phyloP scores from a whole-genome alignment of 2,113 vertebrate genomes.

The Dinomys branickii region DNA sequence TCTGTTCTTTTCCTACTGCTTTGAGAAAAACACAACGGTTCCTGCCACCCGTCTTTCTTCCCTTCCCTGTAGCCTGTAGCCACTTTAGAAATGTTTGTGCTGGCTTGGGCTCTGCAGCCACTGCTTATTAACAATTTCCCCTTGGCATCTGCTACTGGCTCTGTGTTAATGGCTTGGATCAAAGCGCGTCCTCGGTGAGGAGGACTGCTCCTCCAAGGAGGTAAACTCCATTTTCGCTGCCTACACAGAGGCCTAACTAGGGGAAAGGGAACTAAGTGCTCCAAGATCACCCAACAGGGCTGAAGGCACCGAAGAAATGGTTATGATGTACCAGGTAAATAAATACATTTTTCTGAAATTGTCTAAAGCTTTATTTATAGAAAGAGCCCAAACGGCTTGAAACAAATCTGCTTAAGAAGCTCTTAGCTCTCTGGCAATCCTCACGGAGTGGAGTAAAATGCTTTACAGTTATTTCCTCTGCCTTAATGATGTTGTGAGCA shows the following conservation, averaged over 20 bases:
- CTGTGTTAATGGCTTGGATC: slow-evolving; percentile 14
- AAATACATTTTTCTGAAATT: slow-evolving; percentile 48
- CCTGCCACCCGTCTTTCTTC: neutral
- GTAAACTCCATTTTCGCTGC: neutral
- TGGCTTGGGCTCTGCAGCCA: neutral
- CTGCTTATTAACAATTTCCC: slow-evolving; percentile 67
- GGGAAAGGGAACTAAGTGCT: slow-evolving; percentile 54
- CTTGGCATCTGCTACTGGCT: slow-evolving; percentile 3
- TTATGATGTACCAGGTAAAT: slow-evolving; percentile 63
- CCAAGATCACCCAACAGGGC: slow-evolving; percentile 48
- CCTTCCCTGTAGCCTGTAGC: slow-evolving; percentile 21
- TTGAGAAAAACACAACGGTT: neutral
- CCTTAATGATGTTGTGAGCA: neutral
- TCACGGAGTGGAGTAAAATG: neutral
- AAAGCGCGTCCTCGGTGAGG: neutral
- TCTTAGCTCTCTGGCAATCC: slow-evolving; percentile 56
- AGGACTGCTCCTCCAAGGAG: neutral
- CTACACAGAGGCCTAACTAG: slow-evolving; percentile 45
- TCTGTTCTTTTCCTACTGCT: neutral
- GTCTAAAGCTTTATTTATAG: slow-evolving; percentile 67
- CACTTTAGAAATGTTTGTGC: slow-evolving; percentile 35
- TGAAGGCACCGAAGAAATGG: neutral
- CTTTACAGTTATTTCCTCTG: slow-evolving; percentile 11
- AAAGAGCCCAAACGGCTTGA: slow-evolving; percentile 64
- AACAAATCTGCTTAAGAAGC: slow-evolving; percentile 57